Evolutionary conservation across 2,797 vertebrate genomes (phyloP).

Genomic region (Morelia viridis): DNA sequence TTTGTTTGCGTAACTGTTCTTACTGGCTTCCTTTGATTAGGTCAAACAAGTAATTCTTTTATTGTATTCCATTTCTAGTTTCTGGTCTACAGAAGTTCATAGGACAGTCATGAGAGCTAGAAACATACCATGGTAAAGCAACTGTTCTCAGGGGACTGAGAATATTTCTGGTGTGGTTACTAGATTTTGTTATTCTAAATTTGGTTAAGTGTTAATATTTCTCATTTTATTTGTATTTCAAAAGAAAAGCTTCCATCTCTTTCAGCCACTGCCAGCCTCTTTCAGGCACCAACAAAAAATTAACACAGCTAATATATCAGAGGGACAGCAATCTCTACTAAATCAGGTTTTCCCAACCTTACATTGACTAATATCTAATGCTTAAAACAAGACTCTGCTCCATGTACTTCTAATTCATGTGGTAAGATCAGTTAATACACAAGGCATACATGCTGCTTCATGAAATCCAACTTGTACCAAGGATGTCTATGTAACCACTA

Average conservation of each 20-base stretch:
- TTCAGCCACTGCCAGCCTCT: not conserved
- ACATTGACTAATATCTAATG: not conserved
- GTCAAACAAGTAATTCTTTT: not conserved
- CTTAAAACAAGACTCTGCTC: not conserved
- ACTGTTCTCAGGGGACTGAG: not conserved
- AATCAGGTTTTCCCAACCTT: not conserved
- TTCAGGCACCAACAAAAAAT: not conserved
- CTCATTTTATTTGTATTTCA: not conserved
- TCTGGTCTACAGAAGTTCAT: not conserved
- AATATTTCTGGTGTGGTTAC: not conserved
- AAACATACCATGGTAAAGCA: not conserved
- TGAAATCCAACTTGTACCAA: not conserved
- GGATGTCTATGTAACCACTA: not conserved
- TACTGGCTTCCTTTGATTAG: not conserved
- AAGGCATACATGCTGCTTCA: not conserved
- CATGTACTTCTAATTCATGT: not conserved
- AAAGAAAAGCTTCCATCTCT: not conserved
- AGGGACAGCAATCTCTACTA: not conserved
- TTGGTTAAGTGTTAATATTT: not conserved
- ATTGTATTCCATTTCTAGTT: not conserved
- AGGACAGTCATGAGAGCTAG: not conserved
- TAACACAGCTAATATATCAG: constrained; percentile 28
- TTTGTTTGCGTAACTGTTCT: not conserved
- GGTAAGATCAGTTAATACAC: not conserved
- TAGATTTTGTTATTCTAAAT: not conserved